Conservation (phyloP, 2,888 invertebrate species). For the Megaustenia siamemsis region DNA sequence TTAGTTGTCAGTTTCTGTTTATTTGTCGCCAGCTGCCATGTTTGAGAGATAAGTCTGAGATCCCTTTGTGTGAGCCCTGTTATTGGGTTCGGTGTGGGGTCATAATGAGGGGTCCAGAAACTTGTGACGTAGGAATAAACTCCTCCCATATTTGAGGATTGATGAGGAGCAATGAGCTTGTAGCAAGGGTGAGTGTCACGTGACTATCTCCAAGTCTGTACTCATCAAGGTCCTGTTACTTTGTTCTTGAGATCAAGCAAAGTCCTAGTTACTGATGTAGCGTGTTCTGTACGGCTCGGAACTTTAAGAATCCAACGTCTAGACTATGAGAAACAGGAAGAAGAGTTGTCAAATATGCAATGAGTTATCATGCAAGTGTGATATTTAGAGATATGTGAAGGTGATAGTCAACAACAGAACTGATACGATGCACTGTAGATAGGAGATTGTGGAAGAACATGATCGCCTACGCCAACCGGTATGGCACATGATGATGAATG, state of each 20-base stretch:
- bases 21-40: conserved; percentile 59
- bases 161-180: too few relatives aligned
- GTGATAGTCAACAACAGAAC: too few relatives aligned
- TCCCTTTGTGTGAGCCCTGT: conserved; percentile 61
- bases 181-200: neutral
- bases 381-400: too few relatives aligned
- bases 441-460: too few relatives aligned
- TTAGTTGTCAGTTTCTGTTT: conserved; percentile 54
- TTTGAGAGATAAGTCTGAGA: conserved; percentile 58
- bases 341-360: too few relatives aligned
- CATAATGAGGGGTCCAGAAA: conserved; percentile 34
- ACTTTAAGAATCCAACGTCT: neutral
- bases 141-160: conserved; percentile 22
- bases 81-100: conserved; percentile 56
- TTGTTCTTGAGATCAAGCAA: neutral
- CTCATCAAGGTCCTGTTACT: neutral
- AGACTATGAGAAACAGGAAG: neutral
- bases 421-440: too few relatives aligned
- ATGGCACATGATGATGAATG: too few relatives aligned
- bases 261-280: too few relatives aligned
- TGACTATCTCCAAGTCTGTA: neutral
- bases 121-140: conserved; percentile 25
- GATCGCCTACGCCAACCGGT: too few relatives aligned
- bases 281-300: neutral
- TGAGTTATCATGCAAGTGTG: too few relatives aligned